phyloP scores from a whole-genome alignment of 2,797 vertebrate species.

The Lepus townsendii region DNA sequence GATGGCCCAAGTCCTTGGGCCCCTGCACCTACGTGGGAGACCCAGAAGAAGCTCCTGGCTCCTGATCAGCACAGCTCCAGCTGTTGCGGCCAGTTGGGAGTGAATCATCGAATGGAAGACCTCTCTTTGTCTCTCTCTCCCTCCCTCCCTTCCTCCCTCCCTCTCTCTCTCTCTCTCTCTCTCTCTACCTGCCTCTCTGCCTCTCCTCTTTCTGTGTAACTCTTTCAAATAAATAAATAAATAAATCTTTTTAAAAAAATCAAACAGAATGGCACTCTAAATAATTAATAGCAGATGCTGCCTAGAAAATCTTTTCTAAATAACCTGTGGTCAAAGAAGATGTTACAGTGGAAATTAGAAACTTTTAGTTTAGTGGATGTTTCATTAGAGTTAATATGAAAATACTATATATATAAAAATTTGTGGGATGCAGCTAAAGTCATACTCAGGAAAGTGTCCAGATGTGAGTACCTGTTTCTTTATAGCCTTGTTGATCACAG shows the following conservation, averaged over 20 bases:
- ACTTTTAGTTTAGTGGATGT: constrained; percentile 32
- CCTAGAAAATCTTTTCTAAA: neutral
- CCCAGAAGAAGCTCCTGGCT: too few relatives aligned
- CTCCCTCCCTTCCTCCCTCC: too few relatives aligned
- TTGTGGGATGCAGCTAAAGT: neutral
- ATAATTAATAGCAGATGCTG: neutral
- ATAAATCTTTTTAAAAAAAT: neutral
- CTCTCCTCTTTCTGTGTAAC: too few relatives aligned
- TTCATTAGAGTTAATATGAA: constrained; percentile 48
- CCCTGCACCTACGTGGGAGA: too few relatives aligned
- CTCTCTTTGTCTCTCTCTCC: too few relatives aligned
- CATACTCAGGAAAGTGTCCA: constrained; percentile 33
- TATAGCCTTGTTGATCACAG: neutral
- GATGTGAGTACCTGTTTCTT: neutral
- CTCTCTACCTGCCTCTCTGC: too few relatives aligned
- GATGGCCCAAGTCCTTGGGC: too few relatives aligned
- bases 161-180: too few relatives aligned
- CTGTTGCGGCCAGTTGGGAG: too few relatives aligned
- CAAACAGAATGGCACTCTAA: neutral
- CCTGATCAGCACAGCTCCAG: too few relatives aligned
- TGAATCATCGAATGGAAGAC: too few relatives aligned
- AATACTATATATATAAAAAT: neutral
- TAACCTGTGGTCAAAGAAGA: neutral
- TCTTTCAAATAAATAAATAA: too few relatives aligned
- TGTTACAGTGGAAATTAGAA: neutral